Percentiles rank a stretch among this genome's conserved stretches.
These are phyloP conservation scores for Nyctibius grandis DNA, from an alignment of 2,797 vertebrate genomes.

Conservation along the genomic window DNA sequence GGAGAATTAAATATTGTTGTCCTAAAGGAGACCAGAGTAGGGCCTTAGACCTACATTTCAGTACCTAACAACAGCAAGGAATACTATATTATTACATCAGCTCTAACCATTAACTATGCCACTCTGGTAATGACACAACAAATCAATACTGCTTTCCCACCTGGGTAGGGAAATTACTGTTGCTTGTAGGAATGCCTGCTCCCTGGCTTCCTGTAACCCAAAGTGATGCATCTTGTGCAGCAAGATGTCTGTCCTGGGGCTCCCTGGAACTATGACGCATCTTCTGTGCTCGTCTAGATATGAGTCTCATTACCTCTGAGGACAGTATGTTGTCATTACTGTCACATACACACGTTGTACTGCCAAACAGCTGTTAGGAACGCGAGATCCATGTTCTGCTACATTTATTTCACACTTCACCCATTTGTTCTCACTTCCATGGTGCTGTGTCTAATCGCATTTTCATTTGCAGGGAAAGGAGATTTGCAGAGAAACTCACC, in stretches of 20 bases:
- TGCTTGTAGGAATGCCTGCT: background rate
- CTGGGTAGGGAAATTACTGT: background rate
- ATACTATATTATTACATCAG: background rate
- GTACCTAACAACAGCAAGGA: background rate
- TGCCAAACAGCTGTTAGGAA: conserved; percentile 51
- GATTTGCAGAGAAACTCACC: background rate
- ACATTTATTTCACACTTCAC: conserved; percentile 52
- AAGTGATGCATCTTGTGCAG: background rate
- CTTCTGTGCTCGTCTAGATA: background rate
- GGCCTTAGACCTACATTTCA: background rate
- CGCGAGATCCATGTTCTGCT: conserved; percentile 2
- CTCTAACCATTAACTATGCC: background rate
- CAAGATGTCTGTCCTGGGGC: background rate
- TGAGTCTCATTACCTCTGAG: conserved; percentile 11
- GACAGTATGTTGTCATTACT: conserved; percentile 14
- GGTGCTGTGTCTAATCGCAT: conserved; percentile 26
- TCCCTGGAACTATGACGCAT: background rate
- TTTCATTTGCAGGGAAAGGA: conserved; percentile 22
- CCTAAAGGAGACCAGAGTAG: background rate
- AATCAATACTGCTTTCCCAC: background rate
- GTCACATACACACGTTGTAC: background rate
- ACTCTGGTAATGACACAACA: background rate
- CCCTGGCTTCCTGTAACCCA: background rate
- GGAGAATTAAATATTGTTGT: background rate
- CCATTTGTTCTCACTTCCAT: conserved; percentile 22